Conservation (phyloP, 1,140 invertebrate genomes). For the Drosophila ohnishii region DNA sequence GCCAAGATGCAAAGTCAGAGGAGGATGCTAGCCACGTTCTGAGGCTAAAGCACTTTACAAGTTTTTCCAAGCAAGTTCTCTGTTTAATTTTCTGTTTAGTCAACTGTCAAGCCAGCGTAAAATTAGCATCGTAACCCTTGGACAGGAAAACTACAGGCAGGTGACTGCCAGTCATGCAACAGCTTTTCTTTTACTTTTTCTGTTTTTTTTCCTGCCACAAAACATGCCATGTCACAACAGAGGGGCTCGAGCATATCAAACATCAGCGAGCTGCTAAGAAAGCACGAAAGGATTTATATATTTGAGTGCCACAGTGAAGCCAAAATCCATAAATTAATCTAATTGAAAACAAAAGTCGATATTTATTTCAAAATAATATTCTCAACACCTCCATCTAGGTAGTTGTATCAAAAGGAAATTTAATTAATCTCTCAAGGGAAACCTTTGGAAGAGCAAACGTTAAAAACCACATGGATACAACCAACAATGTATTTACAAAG, state of each 20-base stretch:
- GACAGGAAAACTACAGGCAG: slow-evolving; percentile 41
- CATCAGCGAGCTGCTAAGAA: neutral
- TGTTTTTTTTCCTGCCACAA: slow-evolving; percentile 16
- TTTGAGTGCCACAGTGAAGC: neutral
- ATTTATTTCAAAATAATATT: neutral
- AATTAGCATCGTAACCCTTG: slow-evolving; percentile 69
- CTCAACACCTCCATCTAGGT: neutral
- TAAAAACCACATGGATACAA: slow-evolving; percentile 3
- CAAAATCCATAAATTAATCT: neutral
- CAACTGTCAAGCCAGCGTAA: slow-evolving; percentile 70
- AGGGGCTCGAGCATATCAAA: slow-evolving; percentile 7
- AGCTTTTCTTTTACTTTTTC: slow-evolving; percentile 26
- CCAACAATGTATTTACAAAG: slow-evolving; percentile 12
- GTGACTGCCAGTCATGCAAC: slow-evolving; percentile 60
- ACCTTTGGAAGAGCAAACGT: neutral
- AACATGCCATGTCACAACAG: slow-evolving; percentile 60
- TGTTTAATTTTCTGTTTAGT: slow-evolving; percentile 37
- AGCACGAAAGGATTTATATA: slow-evolving; percentile 1
- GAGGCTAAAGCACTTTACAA: slow-evolving; percentile 16
- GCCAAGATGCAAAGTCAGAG: slow-evolving; percentile 27
- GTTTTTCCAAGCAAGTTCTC: slow-evolving; percentile 16
- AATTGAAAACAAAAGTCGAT: neutral
- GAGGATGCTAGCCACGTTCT: neutral
- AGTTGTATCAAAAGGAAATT: neutral
- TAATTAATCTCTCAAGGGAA: neutral